Evolutionary conservation across 2,113 vertebrate genomes (phyloP), one percentile per base, ranked within the genome.

Genomic region (Oenanthe oenanthe): DNA sequence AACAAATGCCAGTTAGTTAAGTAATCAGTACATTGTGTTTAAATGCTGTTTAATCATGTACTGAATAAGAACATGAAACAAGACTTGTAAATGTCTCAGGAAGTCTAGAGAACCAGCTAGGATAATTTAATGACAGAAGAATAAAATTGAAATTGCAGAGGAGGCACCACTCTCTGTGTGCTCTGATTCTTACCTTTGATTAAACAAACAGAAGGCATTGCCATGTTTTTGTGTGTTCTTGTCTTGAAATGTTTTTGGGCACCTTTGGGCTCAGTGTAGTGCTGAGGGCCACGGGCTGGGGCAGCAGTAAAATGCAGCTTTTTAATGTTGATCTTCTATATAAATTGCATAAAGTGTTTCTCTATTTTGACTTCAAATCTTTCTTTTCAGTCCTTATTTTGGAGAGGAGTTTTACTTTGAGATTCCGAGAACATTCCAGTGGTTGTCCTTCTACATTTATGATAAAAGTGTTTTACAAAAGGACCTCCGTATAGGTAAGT

Each of bases 341-440:
- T 54, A 73, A 56, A 76, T 62, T 70, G 12, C 7, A 10, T 51
- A 2, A 67, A 29, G 7, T 73, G 34, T 38, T 92, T 72, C 73
- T 25, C 58, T 93, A 0, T 50, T 87, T 74, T 81, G 80, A 87
- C 51, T 71, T 71, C 38, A 17, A 61, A 24, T 32, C 20, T 95
- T 79, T 92, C 17, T 54, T 89, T 88, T 70, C 97, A 99, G 99
- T 97, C 99, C 99, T 22, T 99, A 99, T 97, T 99, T 99, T 93
- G 99, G 99, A 93, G 99, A 99, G 97, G 99, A 99, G 95, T 99
- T 99, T 97, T 99, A 99, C 97, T 99, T 99, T 96, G 99, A 99
- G 97, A 99, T 99, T 96, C 99, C 99, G 80, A 98, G 99, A 91
- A 98, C 98, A 72, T 99, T 99, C 98, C 99, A 99, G 97, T 99